Conservation (phyloP, 2,797 vertebrate species). For the Liparis tanakae region DNA sequence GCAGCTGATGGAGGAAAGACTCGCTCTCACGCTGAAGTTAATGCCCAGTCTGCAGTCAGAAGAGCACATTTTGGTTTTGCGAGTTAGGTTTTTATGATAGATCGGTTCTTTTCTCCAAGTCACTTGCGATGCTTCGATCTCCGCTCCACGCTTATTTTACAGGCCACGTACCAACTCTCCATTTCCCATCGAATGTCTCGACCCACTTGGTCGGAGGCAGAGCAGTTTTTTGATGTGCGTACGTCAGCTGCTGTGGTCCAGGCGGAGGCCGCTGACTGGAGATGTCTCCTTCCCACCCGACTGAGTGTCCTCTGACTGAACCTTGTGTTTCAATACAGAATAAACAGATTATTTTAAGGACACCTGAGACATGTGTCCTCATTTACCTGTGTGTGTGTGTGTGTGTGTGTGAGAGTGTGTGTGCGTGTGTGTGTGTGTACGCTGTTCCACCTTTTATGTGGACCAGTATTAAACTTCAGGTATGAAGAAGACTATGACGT, state of each 20-base stretch:
- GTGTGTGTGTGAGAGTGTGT: no score
- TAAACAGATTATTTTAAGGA: slow-evolving; percentile 87
- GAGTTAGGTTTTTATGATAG: slow-evolving; percentile 73
- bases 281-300: slow-evolving; percentile 67
- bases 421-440: background rate
- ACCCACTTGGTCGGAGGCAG: slow-evolving; percentile 46
- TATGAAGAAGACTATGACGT: no score
- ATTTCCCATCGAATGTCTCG: slow-evolving; percentile 32
- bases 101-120: slow-evolving; percentile 66
- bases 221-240: slow-evolving; percentile 39
- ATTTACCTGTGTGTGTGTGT: slow-evolving; percentile 3
- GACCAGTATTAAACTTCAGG: no score
- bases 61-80: slow-evolving; percentile 60
- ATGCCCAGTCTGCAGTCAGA: slow-evolving; percentile 64
- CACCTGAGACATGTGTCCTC: slow-evolving; percentile 40
- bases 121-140: slow-evolving; percentile 53
- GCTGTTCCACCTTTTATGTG: background rate
- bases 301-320: slow-evolving; percentile 75
- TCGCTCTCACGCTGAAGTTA: slow-evolving; percentile 32
- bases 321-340: slow-evolving; percentile 82
- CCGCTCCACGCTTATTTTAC: slow-evolving; percentile 44
- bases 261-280: slow-evolving; percentile 38
- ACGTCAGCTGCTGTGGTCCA: slow-evolving; percentile 12
- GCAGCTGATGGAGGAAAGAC: slow-evolving; percentile 53
- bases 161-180: slow-evolving; percentile 38